Conservation (phyloP, 2,797 vertebrate species). For the Benthosema pterotum region DNA sequence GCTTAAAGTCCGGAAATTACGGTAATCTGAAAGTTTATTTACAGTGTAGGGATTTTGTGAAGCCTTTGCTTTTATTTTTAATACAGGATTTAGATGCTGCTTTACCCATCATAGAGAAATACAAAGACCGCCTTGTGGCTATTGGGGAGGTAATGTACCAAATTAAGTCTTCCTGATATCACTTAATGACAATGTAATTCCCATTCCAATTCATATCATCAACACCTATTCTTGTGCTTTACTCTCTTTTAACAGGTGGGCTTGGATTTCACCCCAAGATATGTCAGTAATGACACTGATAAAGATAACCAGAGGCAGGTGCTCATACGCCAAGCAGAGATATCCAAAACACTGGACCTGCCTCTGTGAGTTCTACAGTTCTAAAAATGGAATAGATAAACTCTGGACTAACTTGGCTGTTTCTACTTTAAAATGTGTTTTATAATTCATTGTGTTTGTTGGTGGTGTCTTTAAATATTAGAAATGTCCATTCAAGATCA, state of each 20-base stretch:
- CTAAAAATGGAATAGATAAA: neutral
- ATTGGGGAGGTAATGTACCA: conserved; percentile 87
- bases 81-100: conserved; percentile 90
- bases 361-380: conserved; percentile 85
- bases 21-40: too few relatives aligned
- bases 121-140: conserved; percentile 89
- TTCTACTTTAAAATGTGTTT: too few relatives aligned
- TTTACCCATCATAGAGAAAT: conserved; percentile 89
- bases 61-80: conserved; percentile 10
- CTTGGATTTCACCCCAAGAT: conserved; percentile 93
- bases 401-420: too few relatives aligned
- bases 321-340: conserved; percentile 87
- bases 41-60: neutral
- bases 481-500: conserved; percentile 97
- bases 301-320: conserved; percentile 92
- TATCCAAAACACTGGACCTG: conserved; percentile 89
- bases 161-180: neutral
- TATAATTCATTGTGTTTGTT: too few relatives aligned
- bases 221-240: neutral
- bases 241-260: conserved; percentile 82
- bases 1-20: too few relatives aligned
- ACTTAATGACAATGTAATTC: neutral
- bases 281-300: conserved; percentile 81
- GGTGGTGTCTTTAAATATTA: conserved; percentile 51
- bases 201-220: neutral